Evolutionary conservation across 2,797 vertebrate genomes (phyloP).

Genomic region (Lycodopsis pacificus): DNA sequence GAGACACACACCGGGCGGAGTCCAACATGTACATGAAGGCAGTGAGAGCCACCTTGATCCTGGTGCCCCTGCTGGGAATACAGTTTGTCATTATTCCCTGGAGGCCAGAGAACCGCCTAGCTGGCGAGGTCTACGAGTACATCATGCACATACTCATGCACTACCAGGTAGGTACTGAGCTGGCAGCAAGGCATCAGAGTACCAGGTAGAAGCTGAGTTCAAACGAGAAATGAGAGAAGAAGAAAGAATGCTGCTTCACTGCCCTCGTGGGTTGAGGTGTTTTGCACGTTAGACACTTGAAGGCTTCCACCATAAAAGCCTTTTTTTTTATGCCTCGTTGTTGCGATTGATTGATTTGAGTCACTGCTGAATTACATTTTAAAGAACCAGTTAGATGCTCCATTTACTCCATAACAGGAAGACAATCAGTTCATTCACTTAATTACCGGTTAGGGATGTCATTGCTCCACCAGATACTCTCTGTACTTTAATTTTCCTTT

Average conservation of each 20-base stretch:
- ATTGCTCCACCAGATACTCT: neutral
- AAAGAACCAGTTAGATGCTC: conserved; percentile 35
- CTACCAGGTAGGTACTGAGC: conserved; percentile 89
- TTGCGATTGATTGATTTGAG: conserved; percentile 29
- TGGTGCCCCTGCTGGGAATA: conserved; percentile 96
- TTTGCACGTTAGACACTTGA: conserved; percentile 6
- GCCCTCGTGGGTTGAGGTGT: neutral
- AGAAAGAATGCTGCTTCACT: neutral
- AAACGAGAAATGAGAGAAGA: neutral
- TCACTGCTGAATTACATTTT: conserved; percentile 18
- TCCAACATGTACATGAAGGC: conserved; percentile 99
- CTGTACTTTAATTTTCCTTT: neutral
- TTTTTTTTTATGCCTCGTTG: conserved; percentile 7
- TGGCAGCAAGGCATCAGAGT: neutral
- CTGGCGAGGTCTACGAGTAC: conserved; percentile 95
- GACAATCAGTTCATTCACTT: neutral
- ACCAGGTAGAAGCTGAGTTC: neutral
- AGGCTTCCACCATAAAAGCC: conserved; percentile 8
- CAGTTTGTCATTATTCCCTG: conserved; percentile 98
- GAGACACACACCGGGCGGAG: conserved; percentile 92
- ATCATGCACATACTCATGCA: conserved; percentile 98
- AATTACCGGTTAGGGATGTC: neutral
- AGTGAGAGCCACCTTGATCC: conserved; percentile 94
- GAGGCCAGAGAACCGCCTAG: conserved; percentile 93
- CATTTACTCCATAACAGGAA: conserved; percentile 33